These are phyloP conservation scores for Agelastica alni DNA, from an alignment of 2,888 invertebrate genomes.

Conservation along the genomic window DNA sequence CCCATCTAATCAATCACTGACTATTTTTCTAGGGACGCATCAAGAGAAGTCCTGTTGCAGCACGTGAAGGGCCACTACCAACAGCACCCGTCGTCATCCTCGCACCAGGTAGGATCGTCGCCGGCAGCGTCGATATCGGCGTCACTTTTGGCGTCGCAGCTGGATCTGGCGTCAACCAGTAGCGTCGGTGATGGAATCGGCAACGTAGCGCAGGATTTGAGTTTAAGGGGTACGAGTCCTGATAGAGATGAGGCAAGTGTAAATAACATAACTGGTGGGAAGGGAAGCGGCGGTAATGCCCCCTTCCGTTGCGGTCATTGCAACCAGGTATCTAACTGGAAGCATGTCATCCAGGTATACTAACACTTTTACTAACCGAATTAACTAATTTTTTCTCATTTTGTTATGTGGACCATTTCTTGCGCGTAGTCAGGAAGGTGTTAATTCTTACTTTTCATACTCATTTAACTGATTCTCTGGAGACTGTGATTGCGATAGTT, in stretches of 20 bases:
- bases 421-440: not conserved
- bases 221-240: constrained; percentile 49
- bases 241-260: constrained; percentile 62
- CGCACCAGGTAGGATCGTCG: not conserved
- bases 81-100: constrained; percentile 38
- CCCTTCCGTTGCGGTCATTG: constrained; percentile 77
- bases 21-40: constrained; percentile 61
- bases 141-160: constrained; percentile 3
- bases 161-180: constrained; percentile 17
- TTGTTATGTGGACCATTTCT: constrained; percentile 12
- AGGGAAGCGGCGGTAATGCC: constrained; percentile 57
- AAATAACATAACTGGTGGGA: constrained; percentile 48
- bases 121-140: constrained; percentile 6
- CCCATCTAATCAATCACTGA: constrained; percentile 1
- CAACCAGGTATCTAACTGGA: constrained; percentile 82
- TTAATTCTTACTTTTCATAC: too few species aligned
- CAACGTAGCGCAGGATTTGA: constrained; percentile 36
- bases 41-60: constrained; percentile 66
- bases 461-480: too few species aligned
- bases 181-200: constrained; percentile 3
- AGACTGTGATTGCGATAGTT: too few species aligned
- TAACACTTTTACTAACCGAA: constrained; percentile 55
- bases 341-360: constrained; percentile 83
- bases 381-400: constrained; percentile 30
- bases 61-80: constrained; percentile 71